phyloP scores from a whole-genome alignment of 2,888 invertebrate genomes.

The Maniola hyperantus region DNA sequence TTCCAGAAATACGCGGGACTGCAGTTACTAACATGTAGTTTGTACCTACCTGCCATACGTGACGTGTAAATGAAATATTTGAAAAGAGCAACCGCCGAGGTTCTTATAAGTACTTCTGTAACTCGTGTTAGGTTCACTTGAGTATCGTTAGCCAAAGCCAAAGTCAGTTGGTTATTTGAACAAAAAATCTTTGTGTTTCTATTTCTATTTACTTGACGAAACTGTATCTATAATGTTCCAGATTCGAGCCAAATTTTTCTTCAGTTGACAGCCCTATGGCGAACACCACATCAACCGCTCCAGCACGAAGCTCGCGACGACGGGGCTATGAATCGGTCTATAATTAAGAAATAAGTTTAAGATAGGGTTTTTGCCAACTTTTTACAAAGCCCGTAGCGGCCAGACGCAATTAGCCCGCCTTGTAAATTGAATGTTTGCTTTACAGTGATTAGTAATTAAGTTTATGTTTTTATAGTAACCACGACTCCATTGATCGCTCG shows the following conservation, averaged over 20 bases:
- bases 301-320: conserved; percentile 71
- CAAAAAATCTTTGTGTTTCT: too few relatives aligned
- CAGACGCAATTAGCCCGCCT: conserved; percentile 80
- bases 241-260: background rate
- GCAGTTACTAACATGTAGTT: too few relatives aligned
- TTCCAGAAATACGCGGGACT: too few relatives aligned
- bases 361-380: conserved; percentile 79
- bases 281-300: conserved; percentile 58
- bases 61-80: too few relatives aligned
- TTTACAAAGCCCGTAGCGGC: conserved; percentile 75
- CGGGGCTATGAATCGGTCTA: conserved; percentile 79
- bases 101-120: too few relatives aligned
- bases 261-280: conserved; percentile 13
- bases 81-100: too few relatives aligned
- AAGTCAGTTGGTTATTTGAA: too few relatives aligned
- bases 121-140: too few relatives aligned
- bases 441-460: conserved; percentile 82
- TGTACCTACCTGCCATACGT: too few relatives aligned
- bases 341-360: conserved; percentile 82
- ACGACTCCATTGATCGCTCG: conserved; percentile 66
- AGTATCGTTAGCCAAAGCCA: too few relatives aligned
- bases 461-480: conserved; percentile 69
- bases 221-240: too few relatives aligned
- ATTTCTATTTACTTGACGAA: too few relatives aligned
- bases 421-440: conserved; percentile 83